These are phyloP conservation scores for Gymnocheta viridis DNA, from an alignment of 2,888 invertebrate species.

Conservation along the genomic window DNA sequence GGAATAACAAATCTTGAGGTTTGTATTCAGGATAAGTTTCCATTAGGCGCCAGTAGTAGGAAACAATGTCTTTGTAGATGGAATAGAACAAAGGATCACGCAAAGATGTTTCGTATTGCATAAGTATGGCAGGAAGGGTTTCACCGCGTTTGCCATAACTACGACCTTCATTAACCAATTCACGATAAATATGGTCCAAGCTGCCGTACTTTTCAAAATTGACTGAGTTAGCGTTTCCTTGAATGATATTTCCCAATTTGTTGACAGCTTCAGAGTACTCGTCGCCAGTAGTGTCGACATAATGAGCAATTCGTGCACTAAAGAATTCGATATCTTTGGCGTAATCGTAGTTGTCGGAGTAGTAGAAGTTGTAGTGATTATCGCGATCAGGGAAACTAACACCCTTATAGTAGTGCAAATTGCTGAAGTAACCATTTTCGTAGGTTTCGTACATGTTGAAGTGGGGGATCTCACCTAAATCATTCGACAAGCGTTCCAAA, in stretches of 20 bases:
- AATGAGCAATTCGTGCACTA: conserved; percentile 85
- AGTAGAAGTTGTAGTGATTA: conserved; percentile 83
- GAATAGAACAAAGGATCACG: conserved; percentile 89
- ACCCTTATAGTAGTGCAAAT: conserved; percentile 86
- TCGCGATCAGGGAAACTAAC: conserved; percentile 86
- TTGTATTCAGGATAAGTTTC: conserved; percentile 85
- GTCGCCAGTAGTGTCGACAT: conserved; percentile 73
- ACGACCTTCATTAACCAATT: conserved; percentile 83
- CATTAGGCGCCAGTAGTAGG: conserved; percentile 85
- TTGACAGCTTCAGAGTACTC: conserved; percentile 80
- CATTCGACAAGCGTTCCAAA: conserved; percentile 86
- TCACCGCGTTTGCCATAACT: conserved; percentile 76
- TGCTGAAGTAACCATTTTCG: conserved; percentile 85
- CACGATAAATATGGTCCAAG: conserved; percentile 83
- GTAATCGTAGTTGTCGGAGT: conserved; percentile 75
- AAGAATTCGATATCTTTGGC: conserved; percentile 82
- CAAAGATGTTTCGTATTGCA: conserved; percentile 86
- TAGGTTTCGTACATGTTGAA: conserved; percentile 84
- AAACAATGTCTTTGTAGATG: conserved; percentile 85
- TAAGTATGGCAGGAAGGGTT: conserved; percentile 82
- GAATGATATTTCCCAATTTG: conserved; percentile 84
- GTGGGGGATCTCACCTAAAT: conserved; percentile 85
- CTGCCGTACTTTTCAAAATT: conserved; percentile 84
- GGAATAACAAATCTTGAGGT: conserved; percentile 85
- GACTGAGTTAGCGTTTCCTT: conserved; percentile 83